phyloP scores from a whole-genome alignment of 2,113 vertebrate species.

The Epinephelus fuscoguttatus region DNA sequence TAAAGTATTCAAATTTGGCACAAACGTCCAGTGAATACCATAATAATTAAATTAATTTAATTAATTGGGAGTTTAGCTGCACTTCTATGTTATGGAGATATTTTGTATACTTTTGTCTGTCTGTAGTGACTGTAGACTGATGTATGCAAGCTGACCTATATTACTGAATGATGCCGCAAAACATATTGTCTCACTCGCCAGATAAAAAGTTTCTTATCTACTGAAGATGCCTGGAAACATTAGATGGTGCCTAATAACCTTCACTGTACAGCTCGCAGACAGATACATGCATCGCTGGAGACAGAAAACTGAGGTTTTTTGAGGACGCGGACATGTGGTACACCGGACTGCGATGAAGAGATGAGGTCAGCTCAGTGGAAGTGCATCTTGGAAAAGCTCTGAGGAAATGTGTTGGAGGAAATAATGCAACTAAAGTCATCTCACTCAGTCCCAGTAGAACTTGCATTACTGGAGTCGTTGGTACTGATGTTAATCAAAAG shows the following conservation, averaged over 20 bases:
- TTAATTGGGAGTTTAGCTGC: background rate
- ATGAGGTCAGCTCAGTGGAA: slow-evolving; percentile 2
- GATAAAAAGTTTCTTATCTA: background rate
- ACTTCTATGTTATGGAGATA: background rate
- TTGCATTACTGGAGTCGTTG: background rate
- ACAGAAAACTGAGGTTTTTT: background rate
- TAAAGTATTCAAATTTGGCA: no score
- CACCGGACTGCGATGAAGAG: background rate
- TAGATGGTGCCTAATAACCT: slow-evolving; percentile 2
- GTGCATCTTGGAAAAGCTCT: background rate
- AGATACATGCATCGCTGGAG: background rate
- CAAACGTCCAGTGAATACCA: no score
- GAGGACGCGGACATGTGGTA: background rate
- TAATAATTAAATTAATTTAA: no score
- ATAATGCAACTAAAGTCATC: background rate
- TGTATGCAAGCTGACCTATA: background rate
- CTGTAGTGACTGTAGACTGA: background rate
- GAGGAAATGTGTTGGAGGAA: background rate
- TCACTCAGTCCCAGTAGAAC: background rate
- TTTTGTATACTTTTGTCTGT: background rate
- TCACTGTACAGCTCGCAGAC: background rate
- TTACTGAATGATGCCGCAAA: background rate
- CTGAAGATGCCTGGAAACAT: background rate
- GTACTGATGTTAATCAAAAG: slow-evolving; percentile 3
- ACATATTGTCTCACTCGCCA: background rate